Base-by-base conservation (phyloP, 2,888 invertebrate genomes). In the Hirtodrosophila cameraria region DNA sequence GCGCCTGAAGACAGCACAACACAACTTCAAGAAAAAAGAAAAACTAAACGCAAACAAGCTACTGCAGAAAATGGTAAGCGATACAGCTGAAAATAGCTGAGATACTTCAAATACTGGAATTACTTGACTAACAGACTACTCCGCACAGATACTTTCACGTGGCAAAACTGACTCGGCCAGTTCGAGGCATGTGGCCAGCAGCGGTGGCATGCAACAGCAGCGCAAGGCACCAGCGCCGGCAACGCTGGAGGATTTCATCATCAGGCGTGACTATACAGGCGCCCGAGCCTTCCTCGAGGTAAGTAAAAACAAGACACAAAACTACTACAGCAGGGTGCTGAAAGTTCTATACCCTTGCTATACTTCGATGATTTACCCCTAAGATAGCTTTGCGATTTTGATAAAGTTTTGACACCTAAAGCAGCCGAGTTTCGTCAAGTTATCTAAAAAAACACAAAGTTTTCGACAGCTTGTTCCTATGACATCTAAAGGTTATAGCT, bases 271-370 rank as follows among this genome's bases (percentile, higher is more conserved):
- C 91, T 99, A 99, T 89, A 95, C 96, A 0, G 99, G 99, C 6
- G 98, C 98, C 0, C 93, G 98, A 13, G 97, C 99, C 0, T 92
- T 98, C 79, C 91, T 99, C 3, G 98, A 99, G 93, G 98, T 97
- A 90, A 63, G 25, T 45, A n/a, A 2, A 5, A 8, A 41, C n/a
- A n/a, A n/a, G n/a, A n/a, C n/a, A n/a, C n/a, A n/a, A n/a, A n/a
- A n/a, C n/a, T n/a, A n/a, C n/a, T n/a, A n/a, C n/a, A n/a, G n/a
- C n/a, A n/a, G n/a, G n/a, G n/a, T n/a, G n/a, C n/a, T n/a, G n/a
- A n/a, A n/a, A n/a, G n/a, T n/a, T n/a, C n/a, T n/a, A n/a, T n/a
- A n/a, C n/a, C n/a, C n/a, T n/a, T n/a, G n/a, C n/a, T n/a, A n/a
- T n/a, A n/a, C n/a, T n/a, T n/a, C n/a, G n/a, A n/a, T n/a, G n/a